phyloP scores from a whole-genome alignment of 2,888 invertebrate species.

The Eremobia ochroleuca region DNA sequence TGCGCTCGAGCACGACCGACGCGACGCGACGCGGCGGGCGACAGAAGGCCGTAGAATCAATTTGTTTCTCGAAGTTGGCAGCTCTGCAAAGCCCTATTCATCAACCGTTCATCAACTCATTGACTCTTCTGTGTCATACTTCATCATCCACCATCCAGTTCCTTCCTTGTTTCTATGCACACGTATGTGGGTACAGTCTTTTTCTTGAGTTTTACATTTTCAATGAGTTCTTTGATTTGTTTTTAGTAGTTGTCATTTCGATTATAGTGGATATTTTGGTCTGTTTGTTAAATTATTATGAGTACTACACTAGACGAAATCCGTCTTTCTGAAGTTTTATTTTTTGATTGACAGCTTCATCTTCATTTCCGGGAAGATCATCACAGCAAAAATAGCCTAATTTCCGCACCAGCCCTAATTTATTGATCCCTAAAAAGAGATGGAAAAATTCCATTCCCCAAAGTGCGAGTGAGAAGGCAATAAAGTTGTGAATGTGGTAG shows the following conservation, averaged over 20 bases:
- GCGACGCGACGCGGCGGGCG: constrained; percentile 1
- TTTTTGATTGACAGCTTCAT: constrained; percentile 22
- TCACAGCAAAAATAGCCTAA: constrained; percentile 23
- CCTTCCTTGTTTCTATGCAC: background rate
- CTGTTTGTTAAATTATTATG: too few species aligned
- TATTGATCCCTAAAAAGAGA: constrained; percentile 66
- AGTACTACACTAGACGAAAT: background rate
- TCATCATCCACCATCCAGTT: background rate
- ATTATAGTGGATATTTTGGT: background rate
- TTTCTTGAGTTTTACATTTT: background rate
- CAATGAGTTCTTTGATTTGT: background rate
- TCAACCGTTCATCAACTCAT: background rate
- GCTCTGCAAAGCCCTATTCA: constrained; percentile 36
- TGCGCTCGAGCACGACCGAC: constrained; percentile 63
- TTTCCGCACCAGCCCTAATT: constrained; percentile 58
- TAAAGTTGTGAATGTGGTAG: constrained; percentile 58
- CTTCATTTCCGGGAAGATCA: constrained; percentile 23
- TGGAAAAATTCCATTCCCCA: background rate
- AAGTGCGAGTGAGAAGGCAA: constrained; percentile 54
- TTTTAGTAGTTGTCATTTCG: background rate
- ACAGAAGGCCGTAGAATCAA: constrained; percentile 10
- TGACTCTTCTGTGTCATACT: background rate
- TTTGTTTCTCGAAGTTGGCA: constrained; percentile 52
- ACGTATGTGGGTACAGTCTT: background rate
- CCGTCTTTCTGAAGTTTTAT: background rate